Conservation (phyloP, 2,888 invertebrate species). For the Mylabris sibirica region DNA sequence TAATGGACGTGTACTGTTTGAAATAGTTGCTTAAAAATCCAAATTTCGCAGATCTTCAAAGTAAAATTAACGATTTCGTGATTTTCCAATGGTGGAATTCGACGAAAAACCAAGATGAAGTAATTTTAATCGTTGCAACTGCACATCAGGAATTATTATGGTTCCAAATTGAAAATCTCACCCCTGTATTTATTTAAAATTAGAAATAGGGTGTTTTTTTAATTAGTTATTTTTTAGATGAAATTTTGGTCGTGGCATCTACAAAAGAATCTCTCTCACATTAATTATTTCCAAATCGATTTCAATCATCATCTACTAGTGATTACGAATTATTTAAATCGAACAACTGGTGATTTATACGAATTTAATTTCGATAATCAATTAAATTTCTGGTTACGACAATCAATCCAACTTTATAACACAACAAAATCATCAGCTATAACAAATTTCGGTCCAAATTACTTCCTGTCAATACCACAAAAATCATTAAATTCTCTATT, state of each 20-base stretch:
- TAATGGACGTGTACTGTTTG: not conserved
- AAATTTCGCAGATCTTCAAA: not conserved
- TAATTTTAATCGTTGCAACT: conserved; percentile 22
- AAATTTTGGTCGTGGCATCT: conserved; percentile 39
- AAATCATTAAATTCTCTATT: conserved; percentile 40
- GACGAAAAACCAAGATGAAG: conserved; percentile 3
- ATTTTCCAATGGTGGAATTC: conserved; percentile 3
- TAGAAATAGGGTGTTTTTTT: not conserved
- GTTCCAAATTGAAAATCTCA: conserved; percentile 10
- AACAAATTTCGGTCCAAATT: conserved; percentile 41
- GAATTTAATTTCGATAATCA: conserved; percentile 48
- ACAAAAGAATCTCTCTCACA: conserved; percentile 37
- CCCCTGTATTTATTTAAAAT: not conserved
- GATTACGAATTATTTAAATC: conserved; percentile 38
- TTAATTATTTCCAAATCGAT: conserved; percentile 47
- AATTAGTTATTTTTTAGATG: conserved; percentile 33
- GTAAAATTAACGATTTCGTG: not conserved
- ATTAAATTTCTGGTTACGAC: conserved; percentile 49
- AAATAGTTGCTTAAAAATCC: not conserved
- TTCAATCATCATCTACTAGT: conserved; percentile 49
- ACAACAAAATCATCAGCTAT: conserved; percentile 48
- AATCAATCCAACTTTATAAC: conserved; percentile 48
- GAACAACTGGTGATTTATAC: conserved; percentile 52
- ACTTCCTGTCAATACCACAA: conserved; percentile 54
- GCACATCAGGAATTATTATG: not conserved